A percentile compares a stretch with the other conserved stretches of the same genome.
phyloP scores from a whole-genome alignment of 2,797 vertebrate genomes.

The Hafferia zeledoni region DNA sequence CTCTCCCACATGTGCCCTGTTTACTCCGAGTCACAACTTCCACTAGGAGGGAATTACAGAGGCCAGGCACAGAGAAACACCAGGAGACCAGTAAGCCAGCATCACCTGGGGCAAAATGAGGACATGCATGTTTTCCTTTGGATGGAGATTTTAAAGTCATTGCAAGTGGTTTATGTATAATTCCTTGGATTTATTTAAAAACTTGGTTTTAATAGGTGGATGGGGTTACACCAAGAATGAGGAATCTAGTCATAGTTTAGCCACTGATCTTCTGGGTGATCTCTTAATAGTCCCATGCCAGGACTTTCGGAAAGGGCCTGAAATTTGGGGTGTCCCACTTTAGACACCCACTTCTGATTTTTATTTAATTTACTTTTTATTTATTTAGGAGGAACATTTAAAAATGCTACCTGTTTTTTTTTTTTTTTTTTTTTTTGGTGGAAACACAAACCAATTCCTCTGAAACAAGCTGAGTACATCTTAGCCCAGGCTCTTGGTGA shows the following conservation, averaged over 20 bases:
- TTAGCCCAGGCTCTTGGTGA: neutral
- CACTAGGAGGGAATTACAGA: rapidly evolving
- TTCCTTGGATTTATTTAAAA: slow-evolving; percentile 36
- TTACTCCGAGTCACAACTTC: neutral
- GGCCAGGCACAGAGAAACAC: neutral
- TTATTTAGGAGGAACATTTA: neutral
- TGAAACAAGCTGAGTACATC: neutral
- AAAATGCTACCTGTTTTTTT: neutral
- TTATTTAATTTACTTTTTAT: neutral
- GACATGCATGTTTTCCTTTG: neutral
- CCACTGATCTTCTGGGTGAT: neutral
- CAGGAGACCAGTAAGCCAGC: neutral
- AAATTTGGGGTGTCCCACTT: neutral
- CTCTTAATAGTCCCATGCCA: neutral
- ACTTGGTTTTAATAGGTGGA: neutral
- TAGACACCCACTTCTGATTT: neutral
- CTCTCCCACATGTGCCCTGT: neutral
- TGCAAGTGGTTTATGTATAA: slow-evolving; percentile 13
- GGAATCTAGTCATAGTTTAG: neutral
- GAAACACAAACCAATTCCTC: neutral
- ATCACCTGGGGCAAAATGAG: neutral
- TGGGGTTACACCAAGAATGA: neutral
- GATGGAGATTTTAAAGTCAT: slow-evolving; percentile 1
- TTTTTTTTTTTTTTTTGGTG: neutral
- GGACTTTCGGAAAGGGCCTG: neutral